A percentile compares a stretch with the other conserved stretches of the same genome.
These are phyloP conservation scores for Bergia puertoricense DNA, from an alignment of 92 coral and sea anemone genomes.

Conservation along the genomic window DNA sequence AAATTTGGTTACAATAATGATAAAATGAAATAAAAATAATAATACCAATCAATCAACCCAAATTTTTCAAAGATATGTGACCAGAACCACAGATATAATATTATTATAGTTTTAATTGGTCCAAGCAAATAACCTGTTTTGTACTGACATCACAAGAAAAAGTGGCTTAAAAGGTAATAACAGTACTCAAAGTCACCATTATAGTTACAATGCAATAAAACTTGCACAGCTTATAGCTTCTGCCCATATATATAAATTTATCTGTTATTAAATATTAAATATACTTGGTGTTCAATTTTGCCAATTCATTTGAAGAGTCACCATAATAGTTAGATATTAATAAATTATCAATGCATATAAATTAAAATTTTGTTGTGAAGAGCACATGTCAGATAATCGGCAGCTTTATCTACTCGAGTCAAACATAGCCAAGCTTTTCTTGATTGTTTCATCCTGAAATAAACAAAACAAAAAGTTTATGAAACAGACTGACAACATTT, in stretches of 20 bases:
- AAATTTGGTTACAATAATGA: too few relatives aligned
- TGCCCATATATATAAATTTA: not conserved
- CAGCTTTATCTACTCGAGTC: constrained; percentile 25
- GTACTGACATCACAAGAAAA: not conserved
- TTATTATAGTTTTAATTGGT: too few relatives aligned
- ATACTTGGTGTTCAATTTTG: not conserved
- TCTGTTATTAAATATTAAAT: constrained; percentile 11
- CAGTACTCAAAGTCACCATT: not conserved
- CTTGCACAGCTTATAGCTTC: not conserved
- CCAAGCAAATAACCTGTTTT: not conserved
- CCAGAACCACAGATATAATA: too few relatives aligned
- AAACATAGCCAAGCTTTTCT: constrained; percentile 34
- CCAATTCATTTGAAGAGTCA: not conserved
- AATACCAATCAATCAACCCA: too few relatives aligned
- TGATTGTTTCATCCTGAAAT: constrained; percentile 25
- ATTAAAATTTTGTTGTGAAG: not conserved
- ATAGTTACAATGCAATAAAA: not conserved
- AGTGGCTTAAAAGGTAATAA: not conserved
- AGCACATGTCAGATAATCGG: not conserved
- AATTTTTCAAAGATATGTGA: too few relatives aligned
- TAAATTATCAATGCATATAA: constrained; percentile 2
- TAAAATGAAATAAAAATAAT: too few relatives aligned
- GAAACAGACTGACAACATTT: too few relatives aligned
- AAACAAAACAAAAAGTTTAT: not conserved
- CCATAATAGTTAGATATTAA: not conserved